These are phyloP conservation scores for Machimus rusticus DNA, from an alignment of 2,888 invertebrate genomes.

Conservation along the genomic window DNA sequence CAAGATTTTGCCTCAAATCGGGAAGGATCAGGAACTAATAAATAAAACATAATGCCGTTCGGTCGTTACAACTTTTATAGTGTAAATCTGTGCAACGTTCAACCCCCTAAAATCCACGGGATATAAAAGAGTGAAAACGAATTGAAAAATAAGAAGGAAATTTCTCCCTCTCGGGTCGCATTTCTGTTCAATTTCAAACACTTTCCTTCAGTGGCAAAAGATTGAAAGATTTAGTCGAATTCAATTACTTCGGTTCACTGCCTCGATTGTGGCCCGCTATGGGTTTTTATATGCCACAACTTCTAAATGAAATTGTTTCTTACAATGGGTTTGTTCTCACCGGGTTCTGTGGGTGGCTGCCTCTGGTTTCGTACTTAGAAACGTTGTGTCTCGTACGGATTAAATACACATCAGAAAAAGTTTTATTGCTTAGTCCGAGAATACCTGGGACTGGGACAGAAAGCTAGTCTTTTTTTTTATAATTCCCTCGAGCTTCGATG, in stretches of 20 bases:
- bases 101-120: background rate
- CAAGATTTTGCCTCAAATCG: background rate
- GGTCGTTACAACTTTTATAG: background rate
- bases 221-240: background rate
- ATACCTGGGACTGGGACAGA: background rate
- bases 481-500: background rate
- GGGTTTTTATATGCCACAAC: background rate
- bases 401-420: background rate
- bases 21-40: background rate
- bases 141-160: background rate
- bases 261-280: background rate
- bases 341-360: background rate
- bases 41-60: background rate
- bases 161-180: background rate
- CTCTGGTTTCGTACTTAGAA: background rate
- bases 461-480: background rate
- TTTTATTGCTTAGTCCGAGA: background rate
- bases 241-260: background rate
- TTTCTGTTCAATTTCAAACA: background rate
- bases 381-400: background rate
- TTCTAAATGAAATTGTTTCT: background rate
- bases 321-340: background rate
- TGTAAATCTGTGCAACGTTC: background rate
- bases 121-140: background rate
- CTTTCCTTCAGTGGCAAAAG: background rate